phyloP scores from a whole-genome alignment of 1,140 invertebrate species.

The Eueides isabella region DNA sequence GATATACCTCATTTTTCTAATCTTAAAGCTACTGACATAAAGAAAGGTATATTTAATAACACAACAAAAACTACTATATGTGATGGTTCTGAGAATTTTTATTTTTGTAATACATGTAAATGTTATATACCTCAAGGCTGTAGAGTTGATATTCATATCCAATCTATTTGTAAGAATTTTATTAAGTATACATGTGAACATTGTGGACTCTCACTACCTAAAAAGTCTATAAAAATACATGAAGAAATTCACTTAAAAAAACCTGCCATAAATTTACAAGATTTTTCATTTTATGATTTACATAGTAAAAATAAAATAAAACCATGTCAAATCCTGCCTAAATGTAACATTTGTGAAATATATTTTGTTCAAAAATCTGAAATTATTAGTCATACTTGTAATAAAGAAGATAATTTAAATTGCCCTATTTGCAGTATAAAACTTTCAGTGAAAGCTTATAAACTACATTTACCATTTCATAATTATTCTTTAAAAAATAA shows the following conservation, averaged over 20 bases:
- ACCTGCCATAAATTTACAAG: constrained; percentile 47
- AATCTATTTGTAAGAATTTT: constrained; percentile 43
- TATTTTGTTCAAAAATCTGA: constrained; percentile 51
- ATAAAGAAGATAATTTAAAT: constrained; percentile 37
- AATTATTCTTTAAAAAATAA: constrained; percentile 37
- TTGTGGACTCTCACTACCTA: constrained; percentile 61
- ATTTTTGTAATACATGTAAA: constrained; percentile 57
- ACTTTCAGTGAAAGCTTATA: constrained; percentile 48
- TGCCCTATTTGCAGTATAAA: constrained; percentile 55
- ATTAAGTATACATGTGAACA: constrained; percentile 48
- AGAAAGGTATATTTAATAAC: neutral
- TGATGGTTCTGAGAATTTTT: constrained; percentile 37
- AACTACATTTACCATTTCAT: constrained; percentile 63
- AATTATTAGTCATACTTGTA: constrained; percentile 50
- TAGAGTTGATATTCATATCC: constrained; percentile 44
- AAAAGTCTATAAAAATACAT: constrained; percentile 43
- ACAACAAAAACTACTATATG: neutral
- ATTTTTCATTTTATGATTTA: constrained; percentile 59
- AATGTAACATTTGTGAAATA: constrained; percentile 53
- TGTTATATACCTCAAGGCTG: constrained; percentile 45
- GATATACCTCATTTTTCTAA: neutral
- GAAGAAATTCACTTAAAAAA: constrained; percentile 46
- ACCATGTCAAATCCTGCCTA: constrained; percentile 60
- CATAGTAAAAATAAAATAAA: constrained; percentile 43
- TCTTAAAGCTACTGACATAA: neutral